Conservation (phyloP, 2,113 vertebrate genomes). For the Phrynocephalus versicolor region DNA sequence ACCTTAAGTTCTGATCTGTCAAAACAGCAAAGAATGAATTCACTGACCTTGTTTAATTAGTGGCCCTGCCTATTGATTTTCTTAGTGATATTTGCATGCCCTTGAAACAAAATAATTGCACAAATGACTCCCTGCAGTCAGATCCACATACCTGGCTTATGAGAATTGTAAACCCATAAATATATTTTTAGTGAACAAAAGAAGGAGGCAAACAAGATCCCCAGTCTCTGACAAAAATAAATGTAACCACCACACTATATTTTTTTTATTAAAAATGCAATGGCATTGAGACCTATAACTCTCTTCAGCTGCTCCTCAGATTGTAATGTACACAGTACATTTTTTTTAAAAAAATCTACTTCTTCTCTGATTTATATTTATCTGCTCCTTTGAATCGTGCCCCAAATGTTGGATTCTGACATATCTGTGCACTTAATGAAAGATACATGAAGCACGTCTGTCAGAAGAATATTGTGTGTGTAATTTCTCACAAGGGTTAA, state of each 20-base stretch:
- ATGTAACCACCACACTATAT: background rate
- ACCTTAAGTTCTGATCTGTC: background rate
- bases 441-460: slow-evolving; percentile 24
- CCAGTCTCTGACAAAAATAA: background rate
- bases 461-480: slow-evolving; percentile 12
- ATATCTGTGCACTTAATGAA: slow-evolving; percentile 13
- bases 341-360: slow-evolving; percentile 9
- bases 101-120: slow-evolving; percentile 45
- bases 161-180: background rate
- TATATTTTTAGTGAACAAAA: slow-evolving; percentile 18
- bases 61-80: background rate
- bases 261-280: background rate
- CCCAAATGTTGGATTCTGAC: background rate
- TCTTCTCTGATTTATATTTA: background rate
- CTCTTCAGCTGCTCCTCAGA: background rate
- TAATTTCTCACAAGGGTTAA: slow-evolving; percentile 50
- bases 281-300: background rate
- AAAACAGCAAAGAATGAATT: background rate
- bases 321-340: background rate
- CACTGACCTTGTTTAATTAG: background rate
- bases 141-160: slow-evolving; percentile 39
- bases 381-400: slow-evolving; percentile 11
- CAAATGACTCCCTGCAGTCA: slow-evolving; percentile 41
- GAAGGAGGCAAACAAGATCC: background rate
- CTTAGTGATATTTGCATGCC: slow-evolving; percentile 25